These are phyloP conservation scores for Danaus plexippus DNA, from an alignment of 1,140 invertebrate species.

Conservation along the genomic window DNA sequence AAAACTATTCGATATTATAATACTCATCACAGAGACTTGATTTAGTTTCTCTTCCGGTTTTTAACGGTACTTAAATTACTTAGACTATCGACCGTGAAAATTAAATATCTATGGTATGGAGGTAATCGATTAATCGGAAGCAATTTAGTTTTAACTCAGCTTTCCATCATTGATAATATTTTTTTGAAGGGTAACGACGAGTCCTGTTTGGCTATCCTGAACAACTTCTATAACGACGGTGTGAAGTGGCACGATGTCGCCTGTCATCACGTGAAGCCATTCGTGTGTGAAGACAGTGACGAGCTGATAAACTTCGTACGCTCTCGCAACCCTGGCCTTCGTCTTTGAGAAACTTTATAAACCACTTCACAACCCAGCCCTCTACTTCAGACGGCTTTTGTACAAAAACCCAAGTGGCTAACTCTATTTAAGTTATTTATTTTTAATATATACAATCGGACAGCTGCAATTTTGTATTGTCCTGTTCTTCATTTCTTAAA, in stretches of 20 bases:
- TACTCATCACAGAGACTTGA: conserved; percentile 8
- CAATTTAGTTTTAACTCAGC: too few relatives aligned
- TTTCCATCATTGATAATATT: not conserved
- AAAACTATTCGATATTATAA: conserved; percentile 8
- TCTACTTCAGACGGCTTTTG: conserved; percentile 50
- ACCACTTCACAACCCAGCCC: conserved; percentile 4
- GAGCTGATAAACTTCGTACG: conserved; percentile 92
- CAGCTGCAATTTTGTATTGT: too few relatives aligned
- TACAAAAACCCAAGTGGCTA: conserved; percentile 57
- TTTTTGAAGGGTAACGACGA: conserved; percentile 85
- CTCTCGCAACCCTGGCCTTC: conserved; percentile 86
- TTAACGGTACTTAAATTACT: conserved; percentile 3
- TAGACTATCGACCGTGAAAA: conserved; percentile 1
- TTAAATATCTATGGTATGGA: too few relatives aligned
- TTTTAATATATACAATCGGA: conserved; percentile 23
- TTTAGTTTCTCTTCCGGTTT: conserved; percentile 10
- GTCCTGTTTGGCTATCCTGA: conserved; percentile 89
- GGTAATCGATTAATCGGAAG: too few relatives aligned
- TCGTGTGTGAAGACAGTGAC: conserved; percentile 94
- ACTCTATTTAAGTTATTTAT: conserved; percentile 64
- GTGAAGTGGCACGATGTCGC: conserved; percentile 94
- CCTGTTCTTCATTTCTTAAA: too few relatives aligned
- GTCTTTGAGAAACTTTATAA: conserved; percentile 74
- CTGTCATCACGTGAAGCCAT: conserved; percentile 92
- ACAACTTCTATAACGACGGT: conserved; percentile 94